Base-by-base conservation (phyloP, 2,888 invertebrate species). In the Drosophila prostipennis region DNA sequence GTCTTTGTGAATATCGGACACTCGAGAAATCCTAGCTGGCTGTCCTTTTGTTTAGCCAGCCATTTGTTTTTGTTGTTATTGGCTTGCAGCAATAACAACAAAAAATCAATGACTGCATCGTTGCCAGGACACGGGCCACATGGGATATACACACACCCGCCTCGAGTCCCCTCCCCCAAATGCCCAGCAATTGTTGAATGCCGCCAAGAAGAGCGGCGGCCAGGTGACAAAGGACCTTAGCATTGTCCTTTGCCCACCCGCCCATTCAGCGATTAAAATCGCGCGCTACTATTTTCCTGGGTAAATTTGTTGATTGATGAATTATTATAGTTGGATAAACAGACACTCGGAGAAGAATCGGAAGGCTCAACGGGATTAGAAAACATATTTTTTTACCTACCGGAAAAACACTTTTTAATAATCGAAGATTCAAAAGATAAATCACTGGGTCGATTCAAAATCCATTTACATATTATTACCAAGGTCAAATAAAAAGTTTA, bases 41-140 rank as follows among this genome's bases (percentile, higher is more conserved):
- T 69, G 72, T 40, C 77, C 63, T 72, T 69, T 82, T 72, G 64
- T 76, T 53, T 57, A 58, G 37, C 34, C 46, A 29, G 37, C n/a
- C 36, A n/a, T 32, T 36, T 53, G 54, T 49, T 54, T 48, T 57
- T 48, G 43, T 59, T 72, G 23, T 55, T 61, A 29, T 37, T 48
- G 26, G 84, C 81, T 78, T 59, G 72, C 77, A 80, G 80, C 82
- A 78, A 73, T 68, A 71, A 71, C 72, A 71, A 72, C 72, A 71
- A 72, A 82, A 81, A 82, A 82, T 82, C 82, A 82, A 82, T 82
- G 85, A 23, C 68, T 81, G 80, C 80, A 85, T 52, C 68, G 82
- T 82, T 82, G 82, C 85, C 82, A 82, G 81, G 82, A 74, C 42
- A 55, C 43, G 32, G 37, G 34, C 54, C 51, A 36, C 49, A 65